A percentile compares a stretch with the other conserved stretches of the same genome.
Evolutionary conservation across 2,888 invertebrate genomes (phyloP).

Genomic region (Melanostoma scalare): DNA sequence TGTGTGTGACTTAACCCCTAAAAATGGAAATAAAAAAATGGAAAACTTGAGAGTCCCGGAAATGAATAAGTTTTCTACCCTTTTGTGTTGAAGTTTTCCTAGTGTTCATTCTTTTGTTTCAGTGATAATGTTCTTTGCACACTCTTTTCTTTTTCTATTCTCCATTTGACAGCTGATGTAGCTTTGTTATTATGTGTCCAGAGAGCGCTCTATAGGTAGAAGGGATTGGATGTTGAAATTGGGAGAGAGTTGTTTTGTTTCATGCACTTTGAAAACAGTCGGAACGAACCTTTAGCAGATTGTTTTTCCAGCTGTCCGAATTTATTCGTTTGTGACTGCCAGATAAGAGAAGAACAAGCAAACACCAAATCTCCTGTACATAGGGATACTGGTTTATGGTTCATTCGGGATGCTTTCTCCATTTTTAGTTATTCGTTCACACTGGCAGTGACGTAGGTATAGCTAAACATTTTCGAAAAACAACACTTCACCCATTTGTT

Average conservation of each 20-base stretch:
- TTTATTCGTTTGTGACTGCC: slow-evolving; percentile 65
- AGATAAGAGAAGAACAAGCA: slow-evolving; percentile 19
- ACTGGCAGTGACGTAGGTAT: slow-evolving; percentile 59
- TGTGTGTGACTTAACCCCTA: slow-evolving; percentile 44
- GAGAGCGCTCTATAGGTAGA: neutral
- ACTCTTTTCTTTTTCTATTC: slow-evolving; percentile 27
- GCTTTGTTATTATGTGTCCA: neutral
- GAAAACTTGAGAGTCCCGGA: slow-evolving; percentile 48
- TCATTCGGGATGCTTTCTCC: slow-evolving; percentile 38
- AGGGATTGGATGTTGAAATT: neutral
- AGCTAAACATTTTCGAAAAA: slow-evolving; percentile 56
- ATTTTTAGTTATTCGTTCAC: slow-evolving; percentile 64
- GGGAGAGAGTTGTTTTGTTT: slow-evolving; percentile 6
- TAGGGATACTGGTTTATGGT: slow-evolving; percentile 25
- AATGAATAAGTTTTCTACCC: slow-evolving; percentile 53
- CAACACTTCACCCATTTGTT: slow-evolving; percentile 43
- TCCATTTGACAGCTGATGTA: slow-evolving; percentile 31
- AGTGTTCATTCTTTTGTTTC: slow-evolving; percentile 43
- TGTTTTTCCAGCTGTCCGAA: slow-evolving; percentile 70
- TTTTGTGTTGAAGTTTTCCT: slow-evolving; percentile 20
- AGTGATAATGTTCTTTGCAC: slow-evolving; percentile 39
- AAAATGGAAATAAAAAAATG: slow-evolving; percentile 30
- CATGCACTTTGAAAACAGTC: slow-evolving; percentile 24
- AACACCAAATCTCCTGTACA: slow-evolving; percentile 15
- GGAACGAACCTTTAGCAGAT: slow-evolving; percentile 49